phyloP scores from a whole-genome alignment of 2,797 vertebrate species.

The Capromys pilorides region DNA sequence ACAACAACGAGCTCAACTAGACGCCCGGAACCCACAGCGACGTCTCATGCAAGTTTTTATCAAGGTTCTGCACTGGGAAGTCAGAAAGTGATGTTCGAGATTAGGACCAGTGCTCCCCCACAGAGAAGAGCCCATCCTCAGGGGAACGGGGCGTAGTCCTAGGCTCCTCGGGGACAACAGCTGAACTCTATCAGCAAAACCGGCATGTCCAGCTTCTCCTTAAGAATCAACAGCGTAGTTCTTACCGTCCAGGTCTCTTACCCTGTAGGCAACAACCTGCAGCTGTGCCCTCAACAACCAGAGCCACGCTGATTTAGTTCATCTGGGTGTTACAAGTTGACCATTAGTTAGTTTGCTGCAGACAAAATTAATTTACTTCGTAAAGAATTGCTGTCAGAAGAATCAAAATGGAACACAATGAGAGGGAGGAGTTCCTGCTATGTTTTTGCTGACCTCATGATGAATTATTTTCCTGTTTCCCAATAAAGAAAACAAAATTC shows the following conservation, averaged over 20 bases:
- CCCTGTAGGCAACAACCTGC: background rate
- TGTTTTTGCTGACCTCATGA: background rate
- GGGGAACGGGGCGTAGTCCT: too few relatives aligned
- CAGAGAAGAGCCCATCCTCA: background rate
- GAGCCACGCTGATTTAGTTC: background rate
- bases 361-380: constrained; percentile 57
- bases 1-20: background rate
- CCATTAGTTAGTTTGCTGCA: background rate
- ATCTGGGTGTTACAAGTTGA: background rate
- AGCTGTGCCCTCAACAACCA: background rate
- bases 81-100: background rate
- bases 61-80: background rate
- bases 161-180: background rate
- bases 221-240: background rate
- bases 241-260: background rate
- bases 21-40: background rate
- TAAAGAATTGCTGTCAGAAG: constrained; percentile 57
- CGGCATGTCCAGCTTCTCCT: background rate
- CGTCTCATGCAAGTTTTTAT: background rate
- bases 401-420: constrained; percentile 30
- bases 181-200: background rate
- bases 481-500: background rate
- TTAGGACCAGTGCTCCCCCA: background rate
- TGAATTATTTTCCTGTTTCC: background rate
- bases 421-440: background rate